A percentile compares a stretch with the other conserved stretches of the same genome.
These are phyloP conservation scores for Elysia chlorotica DNA, from an alignment of 1,140 invertebrate species.

Conservation along the genomic window DNA sequence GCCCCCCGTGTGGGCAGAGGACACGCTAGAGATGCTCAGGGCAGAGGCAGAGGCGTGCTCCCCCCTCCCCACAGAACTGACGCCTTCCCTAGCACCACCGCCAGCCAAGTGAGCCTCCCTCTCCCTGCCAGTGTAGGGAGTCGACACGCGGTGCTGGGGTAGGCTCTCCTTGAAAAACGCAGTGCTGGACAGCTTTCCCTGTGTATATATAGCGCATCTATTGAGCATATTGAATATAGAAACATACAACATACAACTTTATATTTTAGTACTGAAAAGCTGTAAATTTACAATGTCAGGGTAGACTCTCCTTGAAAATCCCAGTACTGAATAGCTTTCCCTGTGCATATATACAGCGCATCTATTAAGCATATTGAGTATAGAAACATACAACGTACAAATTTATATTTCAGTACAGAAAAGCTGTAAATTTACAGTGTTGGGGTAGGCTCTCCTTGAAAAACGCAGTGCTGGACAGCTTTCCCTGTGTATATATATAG, in stretches of 20 bases:
- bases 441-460: slow-evolving; percentile 35
- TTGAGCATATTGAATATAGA: background rate
- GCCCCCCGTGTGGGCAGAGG: slow-evolving; percentile 36
- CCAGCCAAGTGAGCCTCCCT: background rate
- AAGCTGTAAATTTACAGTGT: too few relatives aligned
- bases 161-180: slow-evolving; percentile 35
- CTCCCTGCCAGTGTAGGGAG: slow-evolving; percentile 29
- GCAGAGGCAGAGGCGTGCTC: background rate
- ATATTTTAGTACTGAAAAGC: background rate
- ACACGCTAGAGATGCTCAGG: slow-evolving; percentile 9
- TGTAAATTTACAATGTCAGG: too few relatives aligned
- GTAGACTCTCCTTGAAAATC: too few relatives aligned
- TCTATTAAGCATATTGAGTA: background rate
- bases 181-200: slow-evolving; percentile 16
- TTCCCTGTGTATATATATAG: too few relatives aligned
- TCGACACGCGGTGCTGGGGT: slow-evolving; percentile 39
- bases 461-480: slow-evolving; percentile 22
- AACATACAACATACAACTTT: background rate
- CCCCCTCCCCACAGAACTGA: background rate
- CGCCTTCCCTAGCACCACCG: background rate
- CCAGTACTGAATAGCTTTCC: too few relatives aligned
- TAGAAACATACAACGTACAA: background rate
- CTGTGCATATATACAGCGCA: background rate
- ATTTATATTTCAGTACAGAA: too few relatives aligned
- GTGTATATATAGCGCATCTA: too few relatives aligned